phyloP scores from a whole-genome alignment of 2,888 invertebrate species.

The Idaea aversata region DNA sequence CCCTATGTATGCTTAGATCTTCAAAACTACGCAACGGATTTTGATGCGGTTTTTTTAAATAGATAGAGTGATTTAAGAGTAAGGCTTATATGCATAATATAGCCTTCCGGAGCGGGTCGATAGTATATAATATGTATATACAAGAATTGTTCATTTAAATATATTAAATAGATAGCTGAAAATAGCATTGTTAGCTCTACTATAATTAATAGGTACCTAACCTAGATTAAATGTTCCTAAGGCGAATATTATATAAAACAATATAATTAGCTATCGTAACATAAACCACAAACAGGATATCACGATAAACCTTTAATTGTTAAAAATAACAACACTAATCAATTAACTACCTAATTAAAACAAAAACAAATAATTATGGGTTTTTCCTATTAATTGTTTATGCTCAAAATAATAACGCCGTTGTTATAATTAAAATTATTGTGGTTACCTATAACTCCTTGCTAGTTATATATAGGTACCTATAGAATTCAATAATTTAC shows the following conservation, averaged over 20 bases:
- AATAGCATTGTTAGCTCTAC: too few species aligned
- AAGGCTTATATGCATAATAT: too few species aligned
- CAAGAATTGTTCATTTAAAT: too few species aligned
- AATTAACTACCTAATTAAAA: not conserved
- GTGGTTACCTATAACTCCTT: not conserved
- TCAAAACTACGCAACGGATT: too few species aligned
- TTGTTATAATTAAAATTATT: not conserved
- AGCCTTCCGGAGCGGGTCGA: too few species aligned
- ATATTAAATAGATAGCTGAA: too few species aligned
- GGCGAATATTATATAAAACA: not conserved
- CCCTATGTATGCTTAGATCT: too few species aligned
- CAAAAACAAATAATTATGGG: constrained; percentile 22
- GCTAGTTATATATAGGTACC: not conserved
- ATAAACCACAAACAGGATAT: constrained; percentile 32
- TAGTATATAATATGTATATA: too few species aligned
- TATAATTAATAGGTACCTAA: too few species aligned
- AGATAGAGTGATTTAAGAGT: too few species aligned
- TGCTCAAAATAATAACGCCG: constrained; percentile 3
- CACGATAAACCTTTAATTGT: constrained; percentile 32
- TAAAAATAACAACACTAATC: constrained; percentile 23
- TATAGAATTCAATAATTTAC: too few species aligned
- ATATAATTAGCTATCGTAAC: constrained; percentile 2
- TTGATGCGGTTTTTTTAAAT: too few species aligned
- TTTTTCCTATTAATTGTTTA: constrained; percentile 27
- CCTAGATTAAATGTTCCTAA: not conserved